phyloP scores from a whole-genome alignment of 2,113 vertebrate species.

The Coptodon rendalli region DNA sequence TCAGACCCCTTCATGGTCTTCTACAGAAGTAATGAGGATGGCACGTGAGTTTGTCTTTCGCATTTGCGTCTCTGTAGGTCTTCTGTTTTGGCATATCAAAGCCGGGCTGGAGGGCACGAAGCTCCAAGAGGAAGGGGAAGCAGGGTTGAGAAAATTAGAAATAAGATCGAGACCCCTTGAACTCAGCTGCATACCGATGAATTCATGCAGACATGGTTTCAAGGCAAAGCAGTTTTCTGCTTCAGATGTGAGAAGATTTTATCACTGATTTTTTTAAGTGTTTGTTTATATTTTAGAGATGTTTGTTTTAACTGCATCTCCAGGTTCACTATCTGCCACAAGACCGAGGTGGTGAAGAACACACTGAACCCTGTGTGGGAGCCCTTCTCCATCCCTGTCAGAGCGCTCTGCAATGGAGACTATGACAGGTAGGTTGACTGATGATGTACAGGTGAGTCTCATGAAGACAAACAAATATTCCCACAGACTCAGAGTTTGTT shows the following conservation, averaged over 20 bases:
- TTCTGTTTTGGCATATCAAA: neutral
- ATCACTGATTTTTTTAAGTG: neutral
- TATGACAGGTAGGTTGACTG: constrained; percentile 78
- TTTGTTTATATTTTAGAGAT: neutral
- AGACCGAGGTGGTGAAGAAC: constrained; percentile 79
- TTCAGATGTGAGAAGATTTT: neutral
- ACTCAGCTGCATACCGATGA: neutral
- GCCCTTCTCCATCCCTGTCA: constrained; percentile 85
- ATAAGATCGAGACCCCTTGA: neutral
- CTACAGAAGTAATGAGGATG: constrained; percentile 89
- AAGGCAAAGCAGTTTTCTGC: neutral
- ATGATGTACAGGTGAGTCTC: neutral
- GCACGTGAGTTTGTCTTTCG: constrained; percentile 77
- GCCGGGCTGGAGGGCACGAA: neutral
- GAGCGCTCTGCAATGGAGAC: constrained; percentile 91
- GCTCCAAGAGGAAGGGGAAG: neutral
- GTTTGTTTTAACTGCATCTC: neutral
- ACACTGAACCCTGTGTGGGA: constrained; percentile 88
- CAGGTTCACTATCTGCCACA: constrained; percentile 77
- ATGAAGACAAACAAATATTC: neutral
- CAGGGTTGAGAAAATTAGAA: neutral
- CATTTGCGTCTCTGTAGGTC: neutral
- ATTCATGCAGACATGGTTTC: neutral
- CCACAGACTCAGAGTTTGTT: neutral
- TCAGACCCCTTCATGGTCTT: constrained; percentile 92